These are phyloP conservation scores for Spea multiplicata DNA, from an alignment of 2,113 vertebrate genomes.

Conservation along the genomic window DNA sequence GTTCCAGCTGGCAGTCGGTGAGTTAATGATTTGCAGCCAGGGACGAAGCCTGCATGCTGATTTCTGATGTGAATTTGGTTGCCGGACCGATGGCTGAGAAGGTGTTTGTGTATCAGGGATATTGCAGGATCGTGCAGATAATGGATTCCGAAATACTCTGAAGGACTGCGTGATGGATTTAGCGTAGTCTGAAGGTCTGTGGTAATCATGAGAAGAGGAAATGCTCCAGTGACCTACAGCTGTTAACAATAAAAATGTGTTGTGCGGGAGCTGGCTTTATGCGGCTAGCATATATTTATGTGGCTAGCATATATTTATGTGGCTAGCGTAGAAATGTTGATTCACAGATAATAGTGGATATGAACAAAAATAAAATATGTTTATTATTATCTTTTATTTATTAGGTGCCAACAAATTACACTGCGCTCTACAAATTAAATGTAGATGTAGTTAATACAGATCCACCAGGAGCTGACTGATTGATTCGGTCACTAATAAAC, in stretches of 20 bases:
- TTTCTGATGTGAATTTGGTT: conserved; percentile 29
- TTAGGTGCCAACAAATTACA: too few relatives aligned
- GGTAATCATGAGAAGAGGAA: conserved; percentile 28
- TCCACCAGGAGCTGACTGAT: too few relatives aligned
- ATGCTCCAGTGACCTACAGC: conserved; percentile 29
- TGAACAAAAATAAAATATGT: too few relatives aligned
- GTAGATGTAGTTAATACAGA: too few relatives aligned
- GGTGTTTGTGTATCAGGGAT: conserved; percentile 36
- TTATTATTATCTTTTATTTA: too few relatives aligned
- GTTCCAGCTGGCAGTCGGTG: background rate
- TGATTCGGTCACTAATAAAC: too few relatives aligned
- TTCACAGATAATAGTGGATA: too few relatives aligned
- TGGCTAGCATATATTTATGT: too few relatives aligned
- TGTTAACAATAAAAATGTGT: conserved; percentile 8
- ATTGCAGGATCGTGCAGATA: conserved; percentile 13
- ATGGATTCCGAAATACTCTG: conserved; percentile 27
- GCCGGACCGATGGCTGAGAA: conserved; percentile 36
- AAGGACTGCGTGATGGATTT: conserved; percentile 9
- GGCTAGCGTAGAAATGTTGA: too few relatives aligned
- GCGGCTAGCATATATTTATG: too few relatives aligned
- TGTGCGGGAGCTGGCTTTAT: background rate
- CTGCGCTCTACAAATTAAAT: too few relatives aligned
- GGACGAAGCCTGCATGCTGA: conserved; percentile 33
- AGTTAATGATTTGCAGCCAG: conserved; percentile 1
- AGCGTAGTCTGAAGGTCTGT: conserved; percentile 29